Conservation (phyloP, 2,797 vertebrate genomes). For the Onychomys leucogaster region DNA sequence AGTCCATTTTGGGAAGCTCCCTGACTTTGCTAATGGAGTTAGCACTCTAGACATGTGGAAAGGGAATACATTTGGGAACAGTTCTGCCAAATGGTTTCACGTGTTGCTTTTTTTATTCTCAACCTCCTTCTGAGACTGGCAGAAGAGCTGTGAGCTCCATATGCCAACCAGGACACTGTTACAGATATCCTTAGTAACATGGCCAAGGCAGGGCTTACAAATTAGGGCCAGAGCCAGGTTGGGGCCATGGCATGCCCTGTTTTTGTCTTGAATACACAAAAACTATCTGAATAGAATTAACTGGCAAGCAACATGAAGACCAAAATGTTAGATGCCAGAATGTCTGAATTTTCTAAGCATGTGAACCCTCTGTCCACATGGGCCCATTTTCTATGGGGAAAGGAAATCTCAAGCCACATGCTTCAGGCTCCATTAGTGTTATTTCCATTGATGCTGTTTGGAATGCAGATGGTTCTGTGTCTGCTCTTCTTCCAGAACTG, state of each 20-base stretch:
- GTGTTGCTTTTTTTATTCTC: conserved; percentile 38
- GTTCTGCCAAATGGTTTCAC: conserved; percentile 49
- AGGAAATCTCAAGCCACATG: conserved; percentile 17
- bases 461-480: background rate
- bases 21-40: conserved; percentile 60
- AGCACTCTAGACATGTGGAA: conserved; percentile 19
- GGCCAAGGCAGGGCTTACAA: background rate
- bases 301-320: conserved; percentile 33
- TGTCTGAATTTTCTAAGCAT: background rate
- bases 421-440: background rate
- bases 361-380: background rate
- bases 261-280: background rate
- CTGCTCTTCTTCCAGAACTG: background rate
- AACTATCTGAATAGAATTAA: background rate
- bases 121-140: background rate
- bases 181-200: background rate
- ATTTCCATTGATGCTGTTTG: conserved; percentile 3
- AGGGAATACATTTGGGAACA: conserved; percentile 40
- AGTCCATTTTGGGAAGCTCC: conserved; percentile 39
- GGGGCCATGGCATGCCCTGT: background rate
- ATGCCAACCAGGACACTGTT: background rate
- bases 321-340: background rate
- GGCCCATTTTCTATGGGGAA: background rate
- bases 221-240: background rate
- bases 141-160: background rate